Conservation (phyloP, 2,113 vertebrate genomes). For the Bubo blakistoni region DNA sequence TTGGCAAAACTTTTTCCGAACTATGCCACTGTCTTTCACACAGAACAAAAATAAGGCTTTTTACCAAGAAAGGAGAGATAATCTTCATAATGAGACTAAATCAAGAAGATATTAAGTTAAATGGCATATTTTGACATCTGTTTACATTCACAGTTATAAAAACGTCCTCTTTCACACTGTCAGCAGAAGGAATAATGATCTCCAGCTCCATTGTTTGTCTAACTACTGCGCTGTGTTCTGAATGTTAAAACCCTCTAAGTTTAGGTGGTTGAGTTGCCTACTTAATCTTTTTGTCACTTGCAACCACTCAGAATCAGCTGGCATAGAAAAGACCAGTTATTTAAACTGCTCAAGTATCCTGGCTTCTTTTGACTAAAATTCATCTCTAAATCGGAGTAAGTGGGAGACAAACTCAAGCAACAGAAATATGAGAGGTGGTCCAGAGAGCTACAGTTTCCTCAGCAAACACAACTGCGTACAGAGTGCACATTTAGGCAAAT, state of each 20-base stretch:
- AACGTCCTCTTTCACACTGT: background rate
- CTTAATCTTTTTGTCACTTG: background rate
- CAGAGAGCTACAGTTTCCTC: background rate
- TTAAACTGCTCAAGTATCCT: background rate
- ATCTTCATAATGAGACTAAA: background rate
- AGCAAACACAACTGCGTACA: background rate
- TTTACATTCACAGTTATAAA: background rate
- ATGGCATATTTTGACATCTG: background rate
- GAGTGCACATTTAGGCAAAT: background rate
- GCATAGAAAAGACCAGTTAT: background rate
- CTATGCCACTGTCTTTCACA: fast-evolving
- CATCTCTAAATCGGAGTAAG: background rate
- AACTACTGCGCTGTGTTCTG: background rate
- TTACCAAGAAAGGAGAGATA: background rate
- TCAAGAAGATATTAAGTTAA: background rate
- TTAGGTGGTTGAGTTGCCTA: background rate
- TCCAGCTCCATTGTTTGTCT: background rate
- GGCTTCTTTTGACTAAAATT: background rate
- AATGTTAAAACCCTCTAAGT: background rate
- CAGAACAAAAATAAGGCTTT: background rate
- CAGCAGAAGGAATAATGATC: background rate
- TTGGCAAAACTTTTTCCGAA: background rate
- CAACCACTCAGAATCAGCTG: background rate
- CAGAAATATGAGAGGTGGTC: background rate
- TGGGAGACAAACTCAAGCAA: background rate